A percentile compares a stretch with the other conserved stretches of the same genome.
Evolutionary conservation across 2,888 invertebrate genomes (phyloP).

Genomic region (Parnassius smintheus): DNA sequence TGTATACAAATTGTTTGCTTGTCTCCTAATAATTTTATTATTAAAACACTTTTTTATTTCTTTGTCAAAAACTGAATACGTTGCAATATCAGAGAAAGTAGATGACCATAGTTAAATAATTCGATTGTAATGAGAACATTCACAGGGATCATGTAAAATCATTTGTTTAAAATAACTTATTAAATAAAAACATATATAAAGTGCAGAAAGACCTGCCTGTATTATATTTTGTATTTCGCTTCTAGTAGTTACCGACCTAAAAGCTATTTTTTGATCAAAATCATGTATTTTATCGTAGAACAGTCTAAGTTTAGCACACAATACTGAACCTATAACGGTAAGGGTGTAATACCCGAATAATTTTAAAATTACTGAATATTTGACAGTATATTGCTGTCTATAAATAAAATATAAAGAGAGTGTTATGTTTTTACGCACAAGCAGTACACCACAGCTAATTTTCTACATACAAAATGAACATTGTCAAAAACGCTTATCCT

Average conservation of each 20-base stretch:
- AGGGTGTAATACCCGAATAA: neutral
- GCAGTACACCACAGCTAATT: neutral
- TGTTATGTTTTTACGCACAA: neutral
- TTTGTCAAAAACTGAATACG: constrained; percentile 7
- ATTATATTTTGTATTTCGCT: neutral
- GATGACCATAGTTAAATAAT: constrained; percentile 7
- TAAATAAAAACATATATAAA: neutral
- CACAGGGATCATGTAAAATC: neutral
- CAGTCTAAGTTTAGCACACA: neutral
- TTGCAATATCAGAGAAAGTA: constrained; percentile 5
- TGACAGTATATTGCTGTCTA: neutral
- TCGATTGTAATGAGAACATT: neutral
- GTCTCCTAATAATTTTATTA: neutral
- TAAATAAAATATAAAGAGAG: neutral
- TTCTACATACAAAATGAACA: neutral
- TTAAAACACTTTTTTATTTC: neutral
- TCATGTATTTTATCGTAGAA: constrained; percentile 7
- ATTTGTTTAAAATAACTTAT: neutral
- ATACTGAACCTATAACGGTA: constrained; percentile 1
- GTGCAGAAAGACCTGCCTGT: neutral
- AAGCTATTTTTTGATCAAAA: constrained; percentile 2
- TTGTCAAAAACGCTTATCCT: constrained; percentile 3
- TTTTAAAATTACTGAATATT: neutral
- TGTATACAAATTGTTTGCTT: neutral
- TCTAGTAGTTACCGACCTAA: neutral